Percentiles rank a stretch among this genome's conserved stretches.
phyloP scores from a whole-genome alignment of 2,888 invertebrate genomes.

The Lepidochrysops patricia region DNA sequence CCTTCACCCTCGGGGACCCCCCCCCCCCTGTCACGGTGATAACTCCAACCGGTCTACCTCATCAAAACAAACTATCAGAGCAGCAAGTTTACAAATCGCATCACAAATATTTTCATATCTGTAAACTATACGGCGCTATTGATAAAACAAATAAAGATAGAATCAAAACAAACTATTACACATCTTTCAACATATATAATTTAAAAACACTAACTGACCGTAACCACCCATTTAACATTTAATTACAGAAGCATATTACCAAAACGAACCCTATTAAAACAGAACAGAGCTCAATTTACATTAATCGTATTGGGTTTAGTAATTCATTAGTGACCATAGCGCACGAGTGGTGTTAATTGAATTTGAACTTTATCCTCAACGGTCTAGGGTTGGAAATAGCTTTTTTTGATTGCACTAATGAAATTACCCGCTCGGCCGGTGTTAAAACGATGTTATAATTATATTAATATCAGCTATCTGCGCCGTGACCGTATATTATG shows the following conservation, averaged over 20 bases:
- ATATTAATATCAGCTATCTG: slow-evolving; percentile 6
- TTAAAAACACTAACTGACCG: slow-evolving; percentile 28
- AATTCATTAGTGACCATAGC: slow-evolving; percentile 29
- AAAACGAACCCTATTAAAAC: slow-evolving; percentile 20
- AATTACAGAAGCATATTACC: not conserved
- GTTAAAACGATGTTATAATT: slow-evolving; percentile 30
- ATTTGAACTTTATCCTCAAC: slow-evolving; percentile 17
- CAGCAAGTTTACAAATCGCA: slow-evolving; percentile 15
- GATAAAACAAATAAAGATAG: slow-evolving; percentile 30
- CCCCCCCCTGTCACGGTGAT: not conserved
- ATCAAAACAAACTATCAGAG: not conserved
- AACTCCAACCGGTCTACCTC: not conserved
- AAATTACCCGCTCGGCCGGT: slow-evolving; percentile 32
- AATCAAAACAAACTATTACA: slow-evolving; percentile 23
- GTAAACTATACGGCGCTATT: slow-evolving; percentile 28
- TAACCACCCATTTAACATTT: slow-evolving; percentile 30
- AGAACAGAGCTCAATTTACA: slow-evolving; percentile 20
- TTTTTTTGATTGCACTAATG: slow-evolving; percentile 14
- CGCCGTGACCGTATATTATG: slow-evolving; percentile 2
- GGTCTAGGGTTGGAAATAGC: slow-evolving; percentile 14
- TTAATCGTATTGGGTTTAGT: slow-evolving; percentile 22
- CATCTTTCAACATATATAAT: slow-evolving; percentile 14
- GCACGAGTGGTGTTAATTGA: slow-evolving; percentile 20
- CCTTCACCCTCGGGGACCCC: not conserved
- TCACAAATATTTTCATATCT: slow-evolving; percentile 31